Conservation (phyloP, 1,140 invertebrate genomes). For the Ostrea edulis region DNA sequence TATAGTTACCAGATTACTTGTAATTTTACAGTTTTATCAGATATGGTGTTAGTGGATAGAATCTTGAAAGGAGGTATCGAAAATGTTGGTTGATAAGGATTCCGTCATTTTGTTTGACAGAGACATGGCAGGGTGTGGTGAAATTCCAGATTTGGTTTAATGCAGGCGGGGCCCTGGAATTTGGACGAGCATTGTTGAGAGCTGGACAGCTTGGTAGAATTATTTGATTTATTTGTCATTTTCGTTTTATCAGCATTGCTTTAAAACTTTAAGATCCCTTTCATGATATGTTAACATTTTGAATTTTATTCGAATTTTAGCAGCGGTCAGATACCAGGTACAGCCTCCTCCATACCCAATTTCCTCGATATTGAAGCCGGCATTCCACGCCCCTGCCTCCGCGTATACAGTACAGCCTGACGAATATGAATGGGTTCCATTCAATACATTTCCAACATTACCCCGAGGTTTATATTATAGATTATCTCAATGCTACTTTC, state of each 20-base stretch:
- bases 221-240: no score
- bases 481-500: background rate
- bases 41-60: no score
- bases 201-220: slow-evolving; percentile 90
- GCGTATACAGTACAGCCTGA: slow-evolving; percentile 90
- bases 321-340: slow-evolving; percentile 84
- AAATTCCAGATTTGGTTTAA: slow-evolving; percentile 98
- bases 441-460: slow-evolving; percentile 85
- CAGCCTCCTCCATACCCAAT: slow-evolving; percentile 95
- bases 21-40: no score
- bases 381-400: slow-evolving; percentile 94
- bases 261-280: background rate
- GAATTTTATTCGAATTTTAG: slow-evolving; percentile 58
- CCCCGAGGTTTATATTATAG: slow-evolving; percentile 81
- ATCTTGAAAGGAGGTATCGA: no score
- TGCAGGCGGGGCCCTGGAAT: slow-evolving; percentile 97
- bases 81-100: no score
- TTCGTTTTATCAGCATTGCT: background rate
- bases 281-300: no score
- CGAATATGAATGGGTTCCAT: slow-evolving; percentile 95
- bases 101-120: slow-evolving; percentile 70
- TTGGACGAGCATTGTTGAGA: slow-evolving; percentile 95
- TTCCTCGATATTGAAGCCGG: slow-evolving; percentile 89
- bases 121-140: slow-evolving; percentile 93
- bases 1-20: no score